Conservation (phyloP, 1,140 invertebrate genomes). For the Xylocopa sonorina region DNA sequence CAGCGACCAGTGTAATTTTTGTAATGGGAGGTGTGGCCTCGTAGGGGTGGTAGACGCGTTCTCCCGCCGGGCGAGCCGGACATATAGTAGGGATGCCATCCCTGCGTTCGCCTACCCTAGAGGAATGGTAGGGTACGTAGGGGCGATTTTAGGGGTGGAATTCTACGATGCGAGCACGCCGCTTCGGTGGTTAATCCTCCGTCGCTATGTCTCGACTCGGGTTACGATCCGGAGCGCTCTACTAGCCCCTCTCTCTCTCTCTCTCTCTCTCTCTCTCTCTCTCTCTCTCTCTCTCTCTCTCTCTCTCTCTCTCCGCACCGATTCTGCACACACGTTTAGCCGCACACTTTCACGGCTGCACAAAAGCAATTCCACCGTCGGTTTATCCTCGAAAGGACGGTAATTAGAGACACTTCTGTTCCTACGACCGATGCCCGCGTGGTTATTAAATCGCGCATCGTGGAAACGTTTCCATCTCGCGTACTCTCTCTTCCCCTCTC, state of each 20-base stretch:
- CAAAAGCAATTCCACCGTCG: constrained; percentile 16
- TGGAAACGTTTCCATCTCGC: background rate
- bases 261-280: background rate
- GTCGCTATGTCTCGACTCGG: constrained; percentile 57
- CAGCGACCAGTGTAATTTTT: constrained; percentile 82
- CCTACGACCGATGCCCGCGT: background rate
- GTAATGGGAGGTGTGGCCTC: constrained; percentile 82
- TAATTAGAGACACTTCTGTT: constrained; percentile 37
- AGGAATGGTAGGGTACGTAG: constrained; percentile 55
- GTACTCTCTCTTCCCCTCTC: too few relatives aligned
- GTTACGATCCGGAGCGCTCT: constrained; percentile 33
- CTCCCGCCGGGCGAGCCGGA: constrained; percentile 39
- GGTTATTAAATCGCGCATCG: constrained; percentile 33
- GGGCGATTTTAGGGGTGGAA: constrained; percentile 63
- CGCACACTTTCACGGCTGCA: background rate
- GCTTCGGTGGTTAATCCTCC: constrained; percentile 63
- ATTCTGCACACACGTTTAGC: background rate
- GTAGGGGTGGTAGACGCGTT: constrained; percentile 67
- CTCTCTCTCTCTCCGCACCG: background rate
- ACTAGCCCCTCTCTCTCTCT: too few relatives aligned
- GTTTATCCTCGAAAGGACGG: constrained; percentile 15
- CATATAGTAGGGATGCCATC: constrained; percentile 49
- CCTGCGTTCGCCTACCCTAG: constrained; percentile 60
- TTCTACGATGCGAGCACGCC: constrained; percentile 56
- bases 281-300: too few relatives aligned